Base-by-base conservation (phyloP, 2,888 invertebrate genomes). In the Zelleria hepariella region DNA sequence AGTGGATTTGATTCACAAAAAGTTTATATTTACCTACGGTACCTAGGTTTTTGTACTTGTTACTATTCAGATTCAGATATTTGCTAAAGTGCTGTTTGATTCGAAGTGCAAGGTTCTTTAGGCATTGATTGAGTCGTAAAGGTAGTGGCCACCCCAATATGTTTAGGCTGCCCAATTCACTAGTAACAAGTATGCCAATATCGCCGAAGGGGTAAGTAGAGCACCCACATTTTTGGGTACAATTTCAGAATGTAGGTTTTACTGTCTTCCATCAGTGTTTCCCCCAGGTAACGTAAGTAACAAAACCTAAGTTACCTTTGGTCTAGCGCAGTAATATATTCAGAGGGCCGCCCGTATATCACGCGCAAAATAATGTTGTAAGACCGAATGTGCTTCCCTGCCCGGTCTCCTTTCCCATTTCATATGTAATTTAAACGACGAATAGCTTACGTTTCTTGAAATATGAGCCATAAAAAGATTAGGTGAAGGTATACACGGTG, bases 381-480 rank as follows among this genome's bases (percentile, higher is more conserved):
- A 42, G 32, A 42, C 32, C 32, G 32, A 42, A 42, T 51, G 51
- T 20, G 21, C 51, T 23, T 51, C 21, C 51, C 5, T 21, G 51
- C 20, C 51, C 23, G 51, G 21, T 51, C 54, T 54, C 26, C 54
- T 25, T 54, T 18, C 27, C 54, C 54, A 26, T 54, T 54, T 54
- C 54, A 54, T 54, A 54, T 54, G 54, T 54, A 54, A 54, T 54
- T 54, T 54, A 54, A 26, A 54, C 24, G 53, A 25, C 53, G 53
- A 53, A 53, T 53, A 53, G 53, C 53, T n/a, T 23, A 23, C 53
- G 15, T 23, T n/a, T 24, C 20, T 23, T 53, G 53, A 53, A 53
- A 53, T 53, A 53, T 53, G 53, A 23, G 53, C 53, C 53, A 53
- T 53, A 53, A 53, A 53, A 53, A 53, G 53, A 53, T 53, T 53